These are phyloP conservation scores for Tinea pellionella DNA, from an alignment of 2,888 invertebrate genomes.

Conservation along the genomic window DNA sequence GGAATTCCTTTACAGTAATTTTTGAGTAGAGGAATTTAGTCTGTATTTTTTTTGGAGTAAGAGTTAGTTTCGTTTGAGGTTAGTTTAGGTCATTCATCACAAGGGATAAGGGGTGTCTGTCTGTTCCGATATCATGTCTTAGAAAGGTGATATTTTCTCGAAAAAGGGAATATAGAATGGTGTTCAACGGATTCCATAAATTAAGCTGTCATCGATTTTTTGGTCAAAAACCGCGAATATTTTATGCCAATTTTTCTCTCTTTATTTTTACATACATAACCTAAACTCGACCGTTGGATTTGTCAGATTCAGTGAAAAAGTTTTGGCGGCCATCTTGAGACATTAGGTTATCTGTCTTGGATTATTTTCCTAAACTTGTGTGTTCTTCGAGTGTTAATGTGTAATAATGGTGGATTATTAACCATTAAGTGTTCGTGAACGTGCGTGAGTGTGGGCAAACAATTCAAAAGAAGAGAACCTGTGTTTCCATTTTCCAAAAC, in stretches of 20 bases:
- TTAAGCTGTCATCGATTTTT: neutral
- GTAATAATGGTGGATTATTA: too few relatives aligned
- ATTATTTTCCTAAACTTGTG: too few relatives aligned
- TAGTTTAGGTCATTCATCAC: neutral
- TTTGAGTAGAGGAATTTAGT: neutral
- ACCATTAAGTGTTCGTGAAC: too few relatives aligned
- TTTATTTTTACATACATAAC: too few relatives aligned
- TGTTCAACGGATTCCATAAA: conserved; percentile 6
- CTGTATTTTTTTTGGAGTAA: neutral
- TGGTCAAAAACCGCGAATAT: neutral
- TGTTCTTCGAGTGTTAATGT: too few relatives aligned
- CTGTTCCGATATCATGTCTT: conserved; percentile 9
- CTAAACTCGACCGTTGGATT: too few relatives aligned
- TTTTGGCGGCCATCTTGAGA: too few relatives aligned
- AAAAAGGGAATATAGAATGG: conserved; percentile 4
- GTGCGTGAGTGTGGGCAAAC: too few relatives aligned
- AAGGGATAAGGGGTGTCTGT: conserved; percentile 4
- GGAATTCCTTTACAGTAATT: neutral
- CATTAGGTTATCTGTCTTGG: too few relatives aligned
- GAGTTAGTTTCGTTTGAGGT: neutral
- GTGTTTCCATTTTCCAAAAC: too few relatives aligned
- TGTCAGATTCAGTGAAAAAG: too few relatives aligned
- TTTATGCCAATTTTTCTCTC: neutral
- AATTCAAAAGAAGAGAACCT: too few relatives aligned
- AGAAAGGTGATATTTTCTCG: conserved; percentile 10